A percentile compares a stretch with the other conserved stretches of the same genome.
Evolutionary conservation across 2,797 vertebrate genomes (phyloP).

Genomic region (Loris lydekkerianus): DNA sequence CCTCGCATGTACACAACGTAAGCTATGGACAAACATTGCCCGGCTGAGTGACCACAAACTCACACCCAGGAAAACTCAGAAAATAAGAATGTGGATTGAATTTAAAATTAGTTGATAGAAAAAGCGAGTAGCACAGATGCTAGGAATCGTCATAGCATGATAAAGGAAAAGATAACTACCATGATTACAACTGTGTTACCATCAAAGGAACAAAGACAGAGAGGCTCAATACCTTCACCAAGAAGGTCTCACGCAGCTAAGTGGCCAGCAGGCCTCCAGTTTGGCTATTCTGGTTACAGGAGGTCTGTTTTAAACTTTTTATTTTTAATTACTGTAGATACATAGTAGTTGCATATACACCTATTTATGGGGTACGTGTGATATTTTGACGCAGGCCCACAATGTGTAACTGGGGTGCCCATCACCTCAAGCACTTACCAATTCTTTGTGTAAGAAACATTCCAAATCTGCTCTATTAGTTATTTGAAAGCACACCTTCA

Average conservation of each 20-base stretch:
- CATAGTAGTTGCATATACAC: neutral
- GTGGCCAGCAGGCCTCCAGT: too few relatives aligned
- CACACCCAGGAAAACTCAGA: neutral
- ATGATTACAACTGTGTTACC: rapidly evolving
- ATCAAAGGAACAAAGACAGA: neutral
- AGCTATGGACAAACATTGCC: rapidly evolving
- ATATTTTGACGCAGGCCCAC: neutral
- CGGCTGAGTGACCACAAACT: neutral
- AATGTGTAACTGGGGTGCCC: neutral
- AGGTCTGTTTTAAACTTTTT: neutral
- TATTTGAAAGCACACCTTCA: neutral
- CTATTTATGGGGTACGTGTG: neutral
- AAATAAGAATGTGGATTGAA: neutral
- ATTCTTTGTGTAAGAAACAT: neutral
- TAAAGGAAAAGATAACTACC: neutral
- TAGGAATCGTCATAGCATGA: neutral
- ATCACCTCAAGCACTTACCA: neutral
- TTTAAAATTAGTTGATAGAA: neutral
- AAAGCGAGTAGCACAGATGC: neutral
- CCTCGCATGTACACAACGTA: neutral
- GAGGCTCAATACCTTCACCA: neutral
- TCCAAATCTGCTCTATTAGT: neutral
- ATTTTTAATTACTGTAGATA: neutral
- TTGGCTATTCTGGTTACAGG: neutral
- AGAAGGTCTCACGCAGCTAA: neutral